These are phyloP conservation scores for Lagopus leucura DNA, from an alignment of 2,113 vertebrate genomes.

Conservation along the genomic window DNA sequence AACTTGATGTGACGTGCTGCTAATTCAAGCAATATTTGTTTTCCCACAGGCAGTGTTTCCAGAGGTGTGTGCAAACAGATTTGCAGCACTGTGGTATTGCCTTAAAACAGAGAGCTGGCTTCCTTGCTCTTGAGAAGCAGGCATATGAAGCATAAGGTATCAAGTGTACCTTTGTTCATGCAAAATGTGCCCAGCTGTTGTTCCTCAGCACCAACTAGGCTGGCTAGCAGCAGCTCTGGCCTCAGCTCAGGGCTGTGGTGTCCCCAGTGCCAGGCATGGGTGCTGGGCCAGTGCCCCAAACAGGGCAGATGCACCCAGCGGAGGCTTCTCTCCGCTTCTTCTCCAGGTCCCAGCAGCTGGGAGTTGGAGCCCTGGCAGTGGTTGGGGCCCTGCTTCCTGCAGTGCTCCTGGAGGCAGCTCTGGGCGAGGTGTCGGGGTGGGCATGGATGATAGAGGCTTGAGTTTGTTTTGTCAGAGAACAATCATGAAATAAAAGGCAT, in stretches of 20 bases:
- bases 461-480: not conserved
- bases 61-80: not conserved
- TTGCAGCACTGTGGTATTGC: not conserved
- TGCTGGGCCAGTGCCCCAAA: fast-evolving
- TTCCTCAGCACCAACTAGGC: not conserved
- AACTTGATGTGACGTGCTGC: not conserved
- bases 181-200: fast-evolving
- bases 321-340: not conserved
- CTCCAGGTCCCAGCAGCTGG: fast-evolving
- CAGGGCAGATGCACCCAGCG: fast-evolving
- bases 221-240: fast-evolving
- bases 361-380: not conserved
- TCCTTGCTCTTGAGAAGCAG: not conserved
- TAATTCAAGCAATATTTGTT: not conserved
- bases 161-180: not conserved
- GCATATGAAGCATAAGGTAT: fast-evolving
- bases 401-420: not conserved
- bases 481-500: not conserved
- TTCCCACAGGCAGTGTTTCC: not conserved
- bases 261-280: fast-evolving
- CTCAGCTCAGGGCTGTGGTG: not conserved
- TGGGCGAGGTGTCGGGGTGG: fast-evolving
- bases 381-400: not conserved
- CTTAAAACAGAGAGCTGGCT: too few species aligned
- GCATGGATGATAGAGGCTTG: too few species aligned